Conservation (phyloP, 2,888 invertebrate genomes). For the Drosophila limbata region DNA sequence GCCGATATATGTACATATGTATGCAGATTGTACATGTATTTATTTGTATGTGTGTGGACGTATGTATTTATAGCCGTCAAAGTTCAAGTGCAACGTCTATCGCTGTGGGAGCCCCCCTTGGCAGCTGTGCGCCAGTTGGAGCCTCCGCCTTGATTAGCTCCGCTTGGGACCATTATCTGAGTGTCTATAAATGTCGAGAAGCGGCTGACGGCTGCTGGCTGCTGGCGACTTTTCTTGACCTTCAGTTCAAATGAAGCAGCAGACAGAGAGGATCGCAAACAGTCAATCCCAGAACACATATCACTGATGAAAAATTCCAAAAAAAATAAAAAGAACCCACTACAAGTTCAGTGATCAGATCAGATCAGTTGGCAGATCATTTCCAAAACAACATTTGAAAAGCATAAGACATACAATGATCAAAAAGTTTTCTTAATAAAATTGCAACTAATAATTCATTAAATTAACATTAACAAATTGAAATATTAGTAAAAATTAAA, state of each 20-base stretch:
- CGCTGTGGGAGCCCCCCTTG: slow-evolving; percentile 54
- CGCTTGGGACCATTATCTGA: slow-evolving; percentile 53
- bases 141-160: slow-evolving; percentile 17
- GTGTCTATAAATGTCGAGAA: slow-evolving; percentile 49
- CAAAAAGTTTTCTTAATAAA: too few species aligned
- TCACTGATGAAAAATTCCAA: slow-evolving; percentile 9
- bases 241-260: slow-evolving; percentile 27
- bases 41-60: slow-evolving; percentile 21
- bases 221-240: slow-evolving; percentile 50
- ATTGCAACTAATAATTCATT: too few species aligned
- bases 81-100: slow-evolving; percentile 59
- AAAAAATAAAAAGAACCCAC: background rate
- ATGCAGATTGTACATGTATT: slow-evolving; percentile 30
- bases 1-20: slow-evolving; percentile 14
- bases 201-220: slow-evolving; percentile 3
- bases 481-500: too few species aligned
- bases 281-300: slow-evolving; percentile 3
- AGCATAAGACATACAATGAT: background rate
- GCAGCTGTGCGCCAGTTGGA: slow-evolving; percentile 51
- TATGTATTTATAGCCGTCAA: slow-evolving; percentile 52
- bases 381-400: background rate
- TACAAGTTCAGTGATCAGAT: slow-evolving; percentile 3
- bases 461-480: too few species aligned
- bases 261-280: slow-evolving; percentile 9
- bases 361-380: background rate